These are phyloP conservation scores for Plestiodon gilberti DNA, from an alignment of 2,113 vertebrate genomes.

Conservation along the genomic window DNA sequence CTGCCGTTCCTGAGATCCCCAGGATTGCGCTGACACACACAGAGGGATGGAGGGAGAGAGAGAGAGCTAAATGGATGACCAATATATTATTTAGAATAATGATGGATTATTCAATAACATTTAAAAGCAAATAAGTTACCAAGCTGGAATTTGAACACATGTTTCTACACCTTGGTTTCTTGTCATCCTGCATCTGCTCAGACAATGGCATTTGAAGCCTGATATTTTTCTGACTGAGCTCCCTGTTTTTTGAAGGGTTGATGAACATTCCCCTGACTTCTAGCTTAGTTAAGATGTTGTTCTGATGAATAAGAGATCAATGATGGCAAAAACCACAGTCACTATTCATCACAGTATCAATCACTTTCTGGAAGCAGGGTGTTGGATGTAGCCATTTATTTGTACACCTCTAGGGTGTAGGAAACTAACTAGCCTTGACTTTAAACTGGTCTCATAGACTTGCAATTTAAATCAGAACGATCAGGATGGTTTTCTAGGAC, in stretches of 20 bases:
- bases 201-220: neutral
- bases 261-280: neutral
- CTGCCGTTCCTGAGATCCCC: too few relatives aligned
- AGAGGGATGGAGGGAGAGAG: too few relatives aligned
- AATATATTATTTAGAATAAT: neutral
- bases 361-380: too few relatives aligned
- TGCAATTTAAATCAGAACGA: neutral
- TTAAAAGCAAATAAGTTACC: neutral
- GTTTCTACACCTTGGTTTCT: too few relatives aligned
- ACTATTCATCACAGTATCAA: too few relatives aligned
- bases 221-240: neutral
- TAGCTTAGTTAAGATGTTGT: neutral
- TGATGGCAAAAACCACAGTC: too few relatives aligned
- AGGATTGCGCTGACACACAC: too few relatives aligned
- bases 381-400: too few relatives aligned
- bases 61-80: too few relatives aligned
- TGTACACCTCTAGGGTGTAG: neutral
- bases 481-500: neutral
- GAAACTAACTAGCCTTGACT: neutral
- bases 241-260: neutral
- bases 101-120: neutral
- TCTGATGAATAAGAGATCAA: too few relatives aligned
- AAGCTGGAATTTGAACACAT: too few relatives aligned
- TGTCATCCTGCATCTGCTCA: too few relatives aligned
- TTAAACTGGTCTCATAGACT: neutral